A percentile compares a stretch with the other conserved stretches of the same genome.
Evolutionary conservation across 2,797 vertebrate genomes (phyloP).

Genomic region (Bucorvus abyssinicus): DNA sequence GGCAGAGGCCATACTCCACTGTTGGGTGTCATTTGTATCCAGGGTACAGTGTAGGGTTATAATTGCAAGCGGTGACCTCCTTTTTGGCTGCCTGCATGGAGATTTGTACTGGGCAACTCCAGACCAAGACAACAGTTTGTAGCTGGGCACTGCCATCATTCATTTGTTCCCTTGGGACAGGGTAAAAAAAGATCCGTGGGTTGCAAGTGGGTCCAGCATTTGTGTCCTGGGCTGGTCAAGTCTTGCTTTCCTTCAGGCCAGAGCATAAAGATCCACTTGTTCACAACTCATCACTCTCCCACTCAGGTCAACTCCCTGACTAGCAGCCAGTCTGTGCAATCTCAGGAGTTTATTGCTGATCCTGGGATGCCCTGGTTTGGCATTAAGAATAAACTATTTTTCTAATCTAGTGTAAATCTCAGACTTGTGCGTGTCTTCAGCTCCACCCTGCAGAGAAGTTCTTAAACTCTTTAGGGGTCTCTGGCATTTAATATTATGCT

Average conservation of each 20-base stretch:
- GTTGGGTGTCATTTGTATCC: neutral
- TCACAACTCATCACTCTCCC: neutral
- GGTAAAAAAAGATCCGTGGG: neutral
- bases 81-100: neutral
- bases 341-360: neutral
- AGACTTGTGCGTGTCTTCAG: neutral
- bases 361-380: neutral
- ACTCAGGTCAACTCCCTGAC: neutral
- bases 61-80: neutral
- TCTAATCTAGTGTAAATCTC: slow-evolving; percentile 31
- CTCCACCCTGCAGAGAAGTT: neutral
- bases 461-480: slow-evolving; percentile 32
- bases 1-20: neutral
- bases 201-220: neutral
- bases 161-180: neutral
- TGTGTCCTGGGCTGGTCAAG: neutral
- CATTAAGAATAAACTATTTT: slow-evolving; percentile 11
- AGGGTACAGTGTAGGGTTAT: neutral
- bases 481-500: slow-evolving; percentile 14
- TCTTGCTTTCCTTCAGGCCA: neutral
- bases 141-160: neutral
- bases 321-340: neutral
- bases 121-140: neutral
- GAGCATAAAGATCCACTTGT: neutral
- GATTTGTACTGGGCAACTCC: neutral